Evolutionary conservation across 1,140 invertebrate species (phyloP), one percentile per base, ranked within the genome.

Genomic region (Phortica variegata): DNA sequence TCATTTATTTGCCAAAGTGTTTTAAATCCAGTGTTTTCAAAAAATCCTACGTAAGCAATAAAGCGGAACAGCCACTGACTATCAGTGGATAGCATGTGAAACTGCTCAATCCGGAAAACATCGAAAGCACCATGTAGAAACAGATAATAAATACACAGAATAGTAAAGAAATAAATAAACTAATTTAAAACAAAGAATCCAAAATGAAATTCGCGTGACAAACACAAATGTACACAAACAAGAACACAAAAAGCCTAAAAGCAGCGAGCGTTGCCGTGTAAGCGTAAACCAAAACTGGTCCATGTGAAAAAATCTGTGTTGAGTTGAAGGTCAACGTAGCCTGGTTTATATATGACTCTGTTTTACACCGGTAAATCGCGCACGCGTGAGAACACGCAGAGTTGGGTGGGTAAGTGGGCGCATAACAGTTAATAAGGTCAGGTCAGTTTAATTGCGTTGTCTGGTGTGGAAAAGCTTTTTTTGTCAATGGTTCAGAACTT

Each of bases 81-180:
- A 73, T 58, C 69, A 73, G 53, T 16, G 70, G 70, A 42, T 70
- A 73, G 58, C 70, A 73, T 52, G 70, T 73, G 41, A 73, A 73
- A 47, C 70, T 65, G 60, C 70, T 70, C 36, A 73, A 56, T 46
- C 69, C 54, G 49, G 69, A 73, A 47, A 63, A 70, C 70, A 73
- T 73, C 17, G 61, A 52, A 15, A 69, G 47, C 39, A 69, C 65
- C 58, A 69, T 69, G n/a, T n/a, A n/a, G n/a, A n/a, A n/a, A n/a
- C n/a, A n/a, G n/a, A n/a, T n/a, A n/a, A n/a, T n/a, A n/a, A n/a
- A n/a, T n/a, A n/a, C n/a, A n/a, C n/a, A n/a, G n/a, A 42, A 3
- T 42, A 23, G 43, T 36, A 45, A 49, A 21, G 7, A 50, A 61
- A 53, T 51, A 46, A 53, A 63, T 69, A 58, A 16, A 49, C 44